phyloP scores from a whole-genome alignment of 2,797 vertebrate species.

The Acipenser transmontanus region DNA sequence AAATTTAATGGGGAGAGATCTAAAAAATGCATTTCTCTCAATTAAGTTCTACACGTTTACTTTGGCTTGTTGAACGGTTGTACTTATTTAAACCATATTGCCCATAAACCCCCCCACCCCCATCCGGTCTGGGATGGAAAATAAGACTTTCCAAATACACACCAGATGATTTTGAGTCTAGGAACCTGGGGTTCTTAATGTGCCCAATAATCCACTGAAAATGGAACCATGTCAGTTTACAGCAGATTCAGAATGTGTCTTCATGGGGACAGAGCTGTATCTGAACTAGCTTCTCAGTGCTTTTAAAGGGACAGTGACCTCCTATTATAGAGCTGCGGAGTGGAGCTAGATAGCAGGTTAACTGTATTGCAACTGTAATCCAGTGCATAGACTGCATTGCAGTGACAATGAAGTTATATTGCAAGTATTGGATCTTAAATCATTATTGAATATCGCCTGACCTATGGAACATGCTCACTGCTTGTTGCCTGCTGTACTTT shows the following conservation, averaged over 20 bases:
- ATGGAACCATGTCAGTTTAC: neutral
- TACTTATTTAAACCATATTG: conserved; percentile 2
- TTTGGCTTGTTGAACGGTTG: neutral
- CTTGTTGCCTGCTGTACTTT: too few species aligned
- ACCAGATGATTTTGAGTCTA: neutral
- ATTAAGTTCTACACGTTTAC: conserved; percentile 17
- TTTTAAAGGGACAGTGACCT: too few species aligned
- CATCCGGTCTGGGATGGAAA: neutral
- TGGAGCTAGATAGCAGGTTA: too few species aligned
- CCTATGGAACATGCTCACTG: too few species aligned
- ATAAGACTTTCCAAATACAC: conserved; percentile 6
- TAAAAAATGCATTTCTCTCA: conserved; percentile 13
- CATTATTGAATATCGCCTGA: too few species aligned
- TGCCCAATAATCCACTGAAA: conserved; percentile 10
- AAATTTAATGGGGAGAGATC: conserved; percentile 7
- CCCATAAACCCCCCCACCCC: neutral
- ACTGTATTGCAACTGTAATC: too few species aligned
- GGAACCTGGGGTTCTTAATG: conserved; percentile 1
- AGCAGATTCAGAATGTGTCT: conserved; percentile 22
- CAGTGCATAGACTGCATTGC: too few species aligned
- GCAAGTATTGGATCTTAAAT: too few species aligned
- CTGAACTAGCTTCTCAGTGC: too few species aligned
- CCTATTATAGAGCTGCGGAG: too few species aligned
- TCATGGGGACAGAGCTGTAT: too few species aligned
- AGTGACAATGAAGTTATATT: too few species aligned